These are phyloP conservation scores for Anthrax anthrax DNA, from an alignment of 2,888 invertebrate genomes.

Conservation along the genomic window DNA sequence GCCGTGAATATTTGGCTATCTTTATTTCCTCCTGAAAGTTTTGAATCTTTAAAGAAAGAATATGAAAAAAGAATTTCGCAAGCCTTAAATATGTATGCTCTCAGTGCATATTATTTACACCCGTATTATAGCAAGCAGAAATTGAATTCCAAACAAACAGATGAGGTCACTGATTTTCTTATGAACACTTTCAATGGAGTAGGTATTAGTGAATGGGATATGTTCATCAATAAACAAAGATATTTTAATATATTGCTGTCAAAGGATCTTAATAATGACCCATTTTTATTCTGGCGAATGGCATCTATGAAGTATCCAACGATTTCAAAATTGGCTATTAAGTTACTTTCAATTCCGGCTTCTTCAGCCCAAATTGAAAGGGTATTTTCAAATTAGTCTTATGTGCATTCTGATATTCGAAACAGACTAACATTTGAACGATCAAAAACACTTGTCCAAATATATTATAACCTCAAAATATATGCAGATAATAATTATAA, in stretches of 20 bases:
- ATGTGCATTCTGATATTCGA: not conserved
- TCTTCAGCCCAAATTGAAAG: conserved; percentile 2
- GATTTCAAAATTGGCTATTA: conserved; percentile 17
- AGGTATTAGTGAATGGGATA: not conserved
- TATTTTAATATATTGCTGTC: not conserved
- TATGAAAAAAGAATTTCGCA: not conserved
- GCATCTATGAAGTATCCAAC: not conserved
- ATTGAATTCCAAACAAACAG: not conserved
- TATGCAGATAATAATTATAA: too few species aligned
- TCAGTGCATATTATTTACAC: conserved; percentile 5
- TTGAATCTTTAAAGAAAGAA: not conserved
- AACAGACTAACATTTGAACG: conserved; percentile 3
- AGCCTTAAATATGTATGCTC: not conserved
- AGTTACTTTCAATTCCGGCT: conserved; percentile 7
- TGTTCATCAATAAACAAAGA: too few species aligned
- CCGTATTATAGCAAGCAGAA: not conserved
- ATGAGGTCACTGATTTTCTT: conserved; percentile 4
- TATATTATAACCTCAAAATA: too few species aligned
- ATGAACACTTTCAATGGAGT: conserved; percentile 4
- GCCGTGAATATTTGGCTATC: conserved; percentile 8
- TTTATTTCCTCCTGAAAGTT: conserved; percentile 5
- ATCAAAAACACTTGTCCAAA: conserved; percentile 1
- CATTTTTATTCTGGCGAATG: conserved; percentile 2
- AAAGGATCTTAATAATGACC: conserved; percentile 1
- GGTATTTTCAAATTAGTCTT: conserved; percentile 4